Base-by-base conservation (phyloP, 2,888 invertebrate genomes). In the Ctenicera cuprea region DNA sequence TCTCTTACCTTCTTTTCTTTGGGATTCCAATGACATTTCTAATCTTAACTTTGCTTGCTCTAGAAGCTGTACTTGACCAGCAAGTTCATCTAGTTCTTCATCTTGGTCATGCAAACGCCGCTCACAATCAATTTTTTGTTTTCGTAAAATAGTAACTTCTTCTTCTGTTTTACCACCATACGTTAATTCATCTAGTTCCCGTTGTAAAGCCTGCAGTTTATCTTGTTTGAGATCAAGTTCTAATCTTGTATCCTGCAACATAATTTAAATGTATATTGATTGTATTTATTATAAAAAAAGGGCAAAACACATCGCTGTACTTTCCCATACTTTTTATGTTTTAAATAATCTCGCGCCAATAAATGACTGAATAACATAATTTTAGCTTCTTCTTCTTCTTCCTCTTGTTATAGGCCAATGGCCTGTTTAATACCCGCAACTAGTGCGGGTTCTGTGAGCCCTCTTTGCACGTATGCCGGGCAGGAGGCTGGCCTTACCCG, bases 71-170 rank as follows among this genome's bases (percentile, higher is more conserved):
- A 86, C 87, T 75, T 87, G 87, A 3, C 97, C 97, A 2, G 97
- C 97, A 84, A 97, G 91, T 85, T 99, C 98, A 84, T 98, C 98
- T 63, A 98, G 89, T 86, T 98, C 98, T 85, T 98, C 98, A 85
- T 98, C 98, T 87, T 95, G 95, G 84, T 95, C 95, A 76, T 96
- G 92, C 33, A 93, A 88, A 77, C 95, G 93, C 48, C 95, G 89
- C 86, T 98, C 97, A 75, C 97, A 90, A 79, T 98, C 97, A 78
- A 95, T 92, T 85, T 96, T 95, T 18, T 92, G 91, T 80, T 96
- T 93, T 76, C 96, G 92, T 80, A 98, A 89, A 65, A 93, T 90
- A 5, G 94, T 93, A 45, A 95, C 91, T 87, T 97, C 97, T 85
- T 96, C 96, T 69, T 96, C 96, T 0, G 95, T 95, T 75, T 94